Percentiles rank a stretch among this genome's conserved stretches.
These are phyloP conservation scores for Bos indicus DNA, from an alignment of 2,113 vertebrate genomes.

Conservation along the genomic window DNA sequence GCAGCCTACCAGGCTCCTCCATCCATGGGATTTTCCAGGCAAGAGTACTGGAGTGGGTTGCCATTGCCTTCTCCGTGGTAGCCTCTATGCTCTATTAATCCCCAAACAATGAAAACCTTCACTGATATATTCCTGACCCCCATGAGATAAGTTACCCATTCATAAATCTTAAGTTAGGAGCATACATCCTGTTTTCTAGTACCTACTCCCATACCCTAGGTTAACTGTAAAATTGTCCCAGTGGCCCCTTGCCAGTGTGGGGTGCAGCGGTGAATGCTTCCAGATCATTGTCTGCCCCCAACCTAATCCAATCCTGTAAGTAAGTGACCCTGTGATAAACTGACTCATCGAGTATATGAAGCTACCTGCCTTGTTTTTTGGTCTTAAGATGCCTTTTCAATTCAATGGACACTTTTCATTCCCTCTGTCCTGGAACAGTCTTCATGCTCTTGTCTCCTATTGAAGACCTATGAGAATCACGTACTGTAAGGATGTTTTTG, in stretches of 20 bases:
- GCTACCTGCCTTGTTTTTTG: not conserved
- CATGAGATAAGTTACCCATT: not conserved
- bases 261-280: not conserved
- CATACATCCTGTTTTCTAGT: not conserved
- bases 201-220: not conserved
- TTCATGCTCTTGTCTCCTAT: not conserved
- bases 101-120: not conserved
- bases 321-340: not conserved
- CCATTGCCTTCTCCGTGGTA: not conserved
- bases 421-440: not conserved
- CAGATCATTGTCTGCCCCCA: not conserved
- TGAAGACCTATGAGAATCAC: not conserved
- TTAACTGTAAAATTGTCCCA: not conserved
- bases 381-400: not conserved
- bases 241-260: not conserved
- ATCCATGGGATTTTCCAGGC: no score
- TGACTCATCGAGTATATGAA: not conserved
- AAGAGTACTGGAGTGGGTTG: no score
- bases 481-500: no score
- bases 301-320: not conserved
- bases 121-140: fast-evolving
- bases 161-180: not conserved
- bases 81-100: not conserved
- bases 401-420: not conserved
- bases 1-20: no score